A percentile compares a stretch with the other conserved stretches of the same genome.
phyloP scores from a whole-genome alignment of 2,888 invertebrate species.

The Gastracanthus pulcherrimus region DNA sequence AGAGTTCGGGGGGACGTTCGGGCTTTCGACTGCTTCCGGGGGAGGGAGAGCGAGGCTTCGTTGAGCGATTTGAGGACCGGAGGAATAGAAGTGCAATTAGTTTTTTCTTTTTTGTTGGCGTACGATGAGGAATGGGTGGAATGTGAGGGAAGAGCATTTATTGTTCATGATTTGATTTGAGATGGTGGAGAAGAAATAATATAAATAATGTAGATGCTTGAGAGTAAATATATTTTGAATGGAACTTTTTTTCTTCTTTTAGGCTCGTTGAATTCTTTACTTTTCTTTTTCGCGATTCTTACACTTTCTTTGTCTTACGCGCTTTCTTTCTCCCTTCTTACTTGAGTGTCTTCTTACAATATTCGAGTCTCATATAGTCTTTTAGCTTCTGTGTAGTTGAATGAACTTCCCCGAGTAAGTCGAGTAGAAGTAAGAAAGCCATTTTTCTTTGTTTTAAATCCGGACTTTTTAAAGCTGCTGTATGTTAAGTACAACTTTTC shows the following conservation, averaged over 20 bases:
- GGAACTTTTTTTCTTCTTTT: background rate
- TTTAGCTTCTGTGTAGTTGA: constrained; percentile 43
- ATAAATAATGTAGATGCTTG: background rate
- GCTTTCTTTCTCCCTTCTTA: constrained; percentile 13
- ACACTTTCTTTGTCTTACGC: constrained; percentile 28
- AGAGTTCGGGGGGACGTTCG: too few species aligned
- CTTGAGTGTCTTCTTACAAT: constrained; percentile 30
- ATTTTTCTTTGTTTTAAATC: background rate
- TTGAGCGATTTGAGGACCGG: too few species aligned
- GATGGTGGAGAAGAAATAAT: background rate
- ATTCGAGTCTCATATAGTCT: constrained; percentile 35
- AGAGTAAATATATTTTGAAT: background rate
- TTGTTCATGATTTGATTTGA: background rate
- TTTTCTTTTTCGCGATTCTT: constrained; percentile 12
- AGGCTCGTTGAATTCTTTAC: too few species aligned
- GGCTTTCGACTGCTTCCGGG: too few species aligned
- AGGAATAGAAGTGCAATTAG: too few species aligned
- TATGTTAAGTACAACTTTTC: background rate
- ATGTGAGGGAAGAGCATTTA: background rate
- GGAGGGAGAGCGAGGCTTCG: too few species aligned
- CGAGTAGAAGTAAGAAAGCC: background rate
- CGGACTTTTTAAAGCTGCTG: too few species aligned
- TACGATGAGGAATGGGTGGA: background rate
- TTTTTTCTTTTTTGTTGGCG: too few species aligned
- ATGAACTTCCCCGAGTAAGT: constrained; percentile 38